A percentile compares a stretch with the other conserved stretches of the same genome.
These are phyloP conservation scores for Drosophila ficusphila DNA, from an alignment of 1,140 invertebrate genomes.

Conservation along the genomic window DNA sequence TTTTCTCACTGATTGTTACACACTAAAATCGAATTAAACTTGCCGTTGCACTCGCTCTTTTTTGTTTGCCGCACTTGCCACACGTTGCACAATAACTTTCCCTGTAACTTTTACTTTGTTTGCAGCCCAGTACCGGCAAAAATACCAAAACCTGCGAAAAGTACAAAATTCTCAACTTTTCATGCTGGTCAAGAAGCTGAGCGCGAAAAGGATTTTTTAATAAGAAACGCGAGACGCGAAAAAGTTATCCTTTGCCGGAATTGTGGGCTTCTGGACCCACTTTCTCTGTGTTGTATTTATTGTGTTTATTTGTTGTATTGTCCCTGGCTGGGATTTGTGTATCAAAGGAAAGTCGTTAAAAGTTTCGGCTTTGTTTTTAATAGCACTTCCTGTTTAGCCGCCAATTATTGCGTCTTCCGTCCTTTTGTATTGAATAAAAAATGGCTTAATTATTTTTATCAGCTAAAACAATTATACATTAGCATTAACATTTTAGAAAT, in stretches of 20 bases:
- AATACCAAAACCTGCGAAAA: conserved; percentile 54
- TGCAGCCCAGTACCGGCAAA: conserved; percentile 35
- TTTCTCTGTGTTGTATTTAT: conserved; percentile 41
- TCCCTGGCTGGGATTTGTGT: neutral
- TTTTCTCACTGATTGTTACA: conserved; percentile 70
- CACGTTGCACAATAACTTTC: conserved; percentile 74
- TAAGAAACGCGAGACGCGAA: conserved; percentile 39
- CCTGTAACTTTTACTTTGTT: conserved; percentile 76
- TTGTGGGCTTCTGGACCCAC: neutral
- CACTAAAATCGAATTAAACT: conserved; percentile 81
- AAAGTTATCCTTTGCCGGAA: conserved; percentile 33
- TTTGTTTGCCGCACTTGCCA: conserved; percentile 62
- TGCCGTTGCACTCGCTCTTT: conserved; percentile 35
- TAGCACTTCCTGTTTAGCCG: neutral
- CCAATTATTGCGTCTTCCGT: neutral
- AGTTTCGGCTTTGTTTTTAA: conserved; percentile 11
- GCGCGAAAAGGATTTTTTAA: conserved; percentile 61
- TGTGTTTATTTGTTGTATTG: conserved; percentile 48
- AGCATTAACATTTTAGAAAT: no score
- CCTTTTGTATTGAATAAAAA: neutral
- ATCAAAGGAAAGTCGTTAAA: conserved; percentile 37
- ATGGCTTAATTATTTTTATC: neutral
- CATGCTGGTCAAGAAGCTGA: conserved; percentile 22
- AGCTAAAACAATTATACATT: neutral
- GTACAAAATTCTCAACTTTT: conserved; percentile 39